Base-by-base conservation (phyloP, 2,888 invertebrate species). In the Xanthia togata region DNA sequence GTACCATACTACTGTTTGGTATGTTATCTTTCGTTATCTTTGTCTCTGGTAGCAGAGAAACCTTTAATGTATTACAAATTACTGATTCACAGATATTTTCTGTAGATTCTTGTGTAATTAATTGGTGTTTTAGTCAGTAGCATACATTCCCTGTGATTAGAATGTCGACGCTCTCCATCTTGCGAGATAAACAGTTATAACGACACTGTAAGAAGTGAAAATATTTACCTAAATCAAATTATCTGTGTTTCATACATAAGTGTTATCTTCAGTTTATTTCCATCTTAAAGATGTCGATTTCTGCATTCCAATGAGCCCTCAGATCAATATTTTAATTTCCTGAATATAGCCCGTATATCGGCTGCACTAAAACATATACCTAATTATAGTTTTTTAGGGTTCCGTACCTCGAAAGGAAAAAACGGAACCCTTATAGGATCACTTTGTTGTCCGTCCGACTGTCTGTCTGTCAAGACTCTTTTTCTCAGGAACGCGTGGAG, bases 51-150 rank as follows among this genome's bases (percentile, higher is more conserved):
- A 79, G 68, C 64, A 53, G 70, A 71, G 78, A 73, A 64, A 78
- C 65, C 67, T 83, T 74, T 63, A 86, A 73, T 81, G 79, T 76
- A 73, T 84, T 76, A 86, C 83, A 88, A 87, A 85, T 87, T 76
- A 78, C 75, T 76, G 71, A 80, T 80, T 78, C 69, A 59, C 20
- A 68, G 80, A 80, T 84, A 80, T 73, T 81, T 78, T 82, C 11
- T 78, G 50, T 62, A 64, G 57, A 77, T 73, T 31, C 38, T 77
- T 76, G 31, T 72, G 73, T 85, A 83, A 77, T 83, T 84, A 79
- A 78, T 83, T 64, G 70, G 67, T 70, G 70, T 84, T 86, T 73
- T 74, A 68, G 68, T 71, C 78, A 79, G 63, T 73, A 72, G 76
- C 76, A 71, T 65, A 79, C 78, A 87, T 87, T 83, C 70, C 41